These are phyloP conservation scores for Polypedilum vanderplanki DNA, from an alignment of 1,140 invertebrate genomes.

Conservation along the genomic window DNA sequence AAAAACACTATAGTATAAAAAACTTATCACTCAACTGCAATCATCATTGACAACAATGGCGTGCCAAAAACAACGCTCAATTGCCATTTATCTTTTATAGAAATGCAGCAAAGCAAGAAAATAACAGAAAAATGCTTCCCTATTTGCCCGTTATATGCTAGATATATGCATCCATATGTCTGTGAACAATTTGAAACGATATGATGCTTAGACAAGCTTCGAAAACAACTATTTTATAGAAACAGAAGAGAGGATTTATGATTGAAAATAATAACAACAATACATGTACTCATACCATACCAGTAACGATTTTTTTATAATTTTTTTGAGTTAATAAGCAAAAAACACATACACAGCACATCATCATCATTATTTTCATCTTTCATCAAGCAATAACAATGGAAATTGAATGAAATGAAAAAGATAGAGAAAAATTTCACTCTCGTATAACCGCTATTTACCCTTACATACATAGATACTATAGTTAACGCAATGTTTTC, in stretches of 20 bases:
- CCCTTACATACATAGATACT: neutral
- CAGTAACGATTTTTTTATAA: neutral
- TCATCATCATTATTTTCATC: slow-evolving; percentile 11
- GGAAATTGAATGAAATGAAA: neutral
- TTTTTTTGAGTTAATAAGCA: neutral
- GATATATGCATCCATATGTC: neutral
- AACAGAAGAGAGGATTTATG: too few relatives aligned
- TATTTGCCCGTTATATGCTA: neutral
- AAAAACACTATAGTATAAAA: too few relatives aligned
- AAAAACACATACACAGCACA: neutral
- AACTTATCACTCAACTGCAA: too few relatives aligned
- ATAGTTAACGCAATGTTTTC: neutral
- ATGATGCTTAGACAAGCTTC: neutral
- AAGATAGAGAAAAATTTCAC: neutral
- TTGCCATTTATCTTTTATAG: neutral
- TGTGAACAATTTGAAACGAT: neutral
- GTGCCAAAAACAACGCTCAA: slow-evolving; percentile 11
- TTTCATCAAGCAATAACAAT: slow-evolving; percentile 6
- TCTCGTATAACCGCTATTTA: neutral
- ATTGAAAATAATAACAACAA: neutral
- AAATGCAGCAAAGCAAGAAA: neutral
- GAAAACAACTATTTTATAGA: neutral
- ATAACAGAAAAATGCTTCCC: neutral
- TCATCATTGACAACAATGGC: neutral
- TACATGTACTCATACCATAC: neutral